A percentile compares a stretch with the other conserved stretches of the same genome.
These are phyloP conservation scores for Pseudomyrmex concolor DNA, from an alignment of 1,140 invertebrate genomes.

Conservation along the genomic window DNA sequence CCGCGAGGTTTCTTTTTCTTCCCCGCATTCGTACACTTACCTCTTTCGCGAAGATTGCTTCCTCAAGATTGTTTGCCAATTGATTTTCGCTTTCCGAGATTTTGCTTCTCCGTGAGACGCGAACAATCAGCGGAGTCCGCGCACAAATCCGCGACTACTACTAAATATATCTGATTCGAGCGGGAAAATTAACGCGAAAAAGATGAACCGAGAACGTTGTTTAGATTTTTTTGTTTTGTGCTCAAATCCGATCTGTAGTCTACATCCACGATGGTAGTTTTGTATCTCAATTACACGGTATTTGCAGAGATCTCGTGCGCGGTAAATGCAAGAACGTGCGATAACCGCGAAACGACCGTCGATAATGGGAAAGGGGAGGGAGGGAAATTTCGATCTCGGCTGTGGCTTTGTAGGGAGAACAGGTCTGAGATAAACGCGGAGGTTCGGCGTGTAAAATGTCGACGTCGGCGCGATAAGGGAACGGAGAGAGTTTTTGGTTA, in stretches of 20 bases:
- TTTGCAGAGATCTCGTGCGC: not conserved
- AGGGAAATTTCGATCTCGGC: not conserved
- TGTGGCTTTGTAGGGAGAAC: constrained; percentile 8
- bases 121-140: not conserved
- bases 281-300: not conserved
- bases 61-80: not conserved
- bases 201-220: not conserved
- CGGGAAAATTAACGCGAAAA: too few relatives aligned
- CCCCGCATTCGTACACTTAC: not conserved
- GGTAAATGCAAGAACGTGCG: not conserved
- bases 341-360: constrained; percentile 1
- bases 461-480: constrained; percentile 35
- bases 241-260: not conserved
- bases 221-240: not conserved
- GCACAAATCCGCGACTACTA: not conserved
- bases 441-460: constrained; percentile 37
- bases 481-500: constrained; percentile 53
- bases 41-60: constrained; percentile 25
- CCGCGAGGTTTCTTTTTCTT: not conserved
- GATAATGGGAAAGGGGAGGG: not conserved
- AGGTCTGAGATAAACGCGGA: constrained; percentile 20
- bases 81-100: not conserved
- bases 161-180: not conserved
- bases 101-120: not conserved
- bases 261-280: not conserved